Base-by-base conservation (phyloP, 2,888 invertebrate species). In the Agrotis exclamationis region DNA sequence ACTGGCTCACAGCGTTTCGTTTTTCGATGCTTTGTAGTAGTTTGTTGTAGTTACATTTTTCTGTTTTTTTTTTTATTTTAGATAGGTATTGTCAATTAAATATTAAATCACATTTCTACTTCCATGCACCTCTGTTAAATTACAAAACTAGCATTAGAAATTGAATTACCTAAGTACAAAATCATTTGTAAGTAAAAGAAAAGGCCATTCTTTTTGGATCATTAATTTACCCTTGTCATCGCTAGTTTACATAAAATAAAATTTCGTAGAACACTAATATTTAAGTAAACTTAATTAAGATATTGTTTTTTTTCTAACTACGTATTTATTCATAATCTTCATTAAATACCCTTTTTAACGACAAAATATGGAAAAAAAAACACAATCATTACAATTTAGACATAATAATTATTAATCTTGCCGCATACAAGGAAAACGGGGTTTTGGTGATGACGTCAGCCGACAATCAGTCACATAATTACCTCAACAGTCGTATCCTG, bases 361-460 rank as follows among this genome's bases (percentile, higher is more conserved):
- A 39, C 39, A 39, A 33, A 33, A 33, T 6, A 7, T 0, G 7
- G 7, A 33, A 33, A 28, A 39, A 45, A 75, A n/a, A n/a, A n/a
- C n/a, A 24, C 22, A 24, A 56, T 54, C 1, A 44, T 28, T 28
- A 66, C 0, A 54, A 54, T 24, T 18, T 20, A 47, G 7, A 48
- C 67, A 57, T 3, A 54, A 54, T 60, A 71, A 77, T 45, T 45
- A 54, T 63, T 58, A 39, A 66, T 54, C 45, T 56, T 33, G 33
- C 57, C 64, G 28, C 54, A 56, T 9, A 80, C 76, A 80, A 76
- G 79, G 76, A 79, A 80, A 79, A 79, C 63, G 14, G 50, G 80
- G 56, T 50, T 51, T 14, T 24, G 18, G 1, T 53, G 24, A 56
- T 79, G 71, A 76, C 63, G 76, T 76, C 64, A 79, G 48, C 14